Base-by-base conservation (phyloP, 2,888 invertebrate species). In the Drosophila macrospina region DNA sequence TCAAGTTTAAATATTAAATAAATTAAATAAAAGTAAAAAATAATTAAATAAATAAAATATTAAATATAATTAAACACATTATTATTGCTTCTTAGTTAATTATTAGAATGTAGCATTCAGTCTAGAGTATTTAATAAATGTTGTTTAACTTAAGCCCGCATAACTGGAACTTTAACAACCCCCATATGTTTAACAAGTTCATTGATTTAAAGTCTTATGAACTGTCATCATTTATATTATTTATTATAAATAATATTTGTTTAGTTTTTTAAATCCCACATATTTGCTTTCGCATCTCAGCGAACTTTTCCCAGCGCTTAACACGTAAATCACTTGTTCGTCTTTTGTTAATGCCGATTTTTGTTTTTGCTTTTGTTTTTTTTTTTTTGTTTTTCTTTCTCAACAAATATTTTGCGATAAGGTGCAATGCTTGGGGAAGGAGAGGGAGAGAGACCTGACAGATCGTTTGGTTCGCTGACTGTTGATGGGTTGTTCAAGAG, bases 381-480 rank as follows among this genome's bases (percentile, higher is more conserved):
- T n/a, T n/a, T n/a, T n/a, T n/a, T n/a, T n/a, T n/a, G n/a, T n/a
- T n/a, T n/a, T n/a, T n/a, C 34, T 47, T 66, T 62, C 62, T 67
- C 37, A 52, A 68, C 68, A 74, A 74, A 72, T 72, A 77, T 72
- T 61, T 65, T 20, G 54, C 55, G 41, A 13, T 79, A 55, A 67
- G 13, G 41, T 24, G 32, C 39, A 60, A 67, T 57, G 47, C 44
- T 1, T n/a, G 51, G 28, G 15, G 24, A 10, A 52, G 30, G 13
- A 7, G 37, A 56, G 37, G 51, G 57, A 50, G 42, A 34, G 50
- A 71, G 65, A 67, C 87, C 78, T 84, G 85, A 78, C 87, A 81
- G 87, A 87, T 87, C 85, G 82, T 69, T 83, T 76, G 51, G 28
- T 63, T 56, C 81, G 71, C 78, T 79, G 87, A 69, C 86, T 64